phyloP scores from a whole-genome alignment of 1,140 invertebrate genomes.

The Camponotus pennsylvanicus region DNA sequence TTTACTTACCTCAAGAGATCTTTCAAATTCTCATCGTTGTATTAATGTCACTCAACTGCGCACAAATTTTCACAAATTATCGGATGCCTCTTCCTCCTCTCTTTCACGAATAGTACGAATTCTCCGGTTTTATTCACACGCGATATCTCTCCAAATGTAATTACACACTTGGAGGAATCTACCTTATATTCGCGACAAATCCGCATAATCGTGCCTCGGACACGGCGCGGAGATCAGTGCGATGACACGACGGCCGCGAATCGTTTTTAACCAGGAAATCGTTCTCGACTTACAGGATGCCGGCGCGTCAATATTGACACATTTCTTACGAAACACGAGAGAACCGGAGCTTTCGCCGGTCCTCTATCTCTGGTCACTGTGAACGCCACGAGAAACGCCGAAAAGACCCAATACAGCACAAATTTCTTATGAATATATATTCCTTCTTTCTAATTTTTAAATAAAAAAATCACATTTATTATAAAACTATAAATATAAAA shows the following conservation, averaged over 20 bases:
- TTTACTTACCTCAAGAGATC: neutral
- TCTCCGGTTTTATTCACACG: neutral
- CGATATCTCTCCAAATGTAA: neutral
- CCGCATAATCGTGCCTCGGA: slow-evolving; percentile 9
- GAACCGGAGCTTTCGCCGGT: slow-evolving; percentile 22
- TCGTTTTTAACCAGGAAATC: slow-evolving; percentile 76
- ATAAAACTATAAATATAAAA: no score
- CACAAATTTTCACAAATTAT: neutral
- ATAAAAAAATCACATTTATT: neutral
- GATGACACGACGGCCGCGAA: slow-evolving; percentile 54
- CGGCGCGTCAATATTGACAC: slow-evolving; percentile 81
- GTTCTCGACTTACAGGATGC: slow-evolving; percentile 79
- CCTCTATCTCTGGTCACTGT: slow-evolving; percentile 2
- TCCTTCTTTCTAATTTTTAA: neutral
- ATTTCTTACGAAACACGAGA: slow-evolving; percentile 76
- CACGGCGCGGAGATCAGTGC: slow-evolving; percentile 47
- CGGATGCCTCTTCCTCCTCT: neutral
- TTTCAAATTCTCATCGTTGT: no score
- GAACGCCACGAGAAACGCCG: neutral
- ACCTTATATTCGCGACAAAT: neutral
- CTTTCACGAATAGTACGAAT: neutral
- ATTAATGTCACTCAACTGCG: neutral
- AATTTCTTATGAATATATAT: neutral
- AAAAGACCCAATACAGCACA: neutral
- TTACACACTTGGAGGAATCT: neutral